Conservation (phyloP, 2,888 invertebrate genomes). For the Masnerella sp. region DNA sequence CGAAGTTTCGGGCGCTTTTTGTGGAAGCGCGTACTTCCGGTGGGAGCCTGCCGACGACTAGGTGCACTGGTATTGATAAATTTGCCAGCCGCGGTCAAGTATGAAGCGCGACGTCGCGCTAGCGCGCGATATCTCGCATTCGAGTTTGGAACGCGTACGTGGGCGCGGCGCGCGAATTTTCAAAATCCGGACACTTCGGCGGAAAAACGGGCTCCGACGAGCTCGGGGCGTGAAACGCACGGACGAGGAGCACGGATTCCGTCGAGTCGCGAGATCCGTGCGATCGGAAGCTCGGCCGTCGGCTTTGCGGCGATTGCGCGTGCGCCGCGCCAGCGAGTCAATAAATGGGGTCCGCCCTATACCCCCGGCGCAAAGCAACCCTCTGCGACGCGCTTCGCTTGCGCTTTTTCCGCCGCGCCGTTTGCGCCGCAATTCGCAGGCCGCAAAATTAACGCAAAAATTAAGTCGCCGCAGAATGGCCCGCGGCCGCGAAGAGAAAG, state of each 20-base stretch:
- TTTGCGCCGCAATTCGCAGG: not conserved
- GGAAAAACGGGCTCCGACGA: not conserved
- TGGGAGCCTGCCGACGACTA: slow-evolving; percentile 70
- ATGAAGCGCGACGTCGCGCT: slow-evolving; percentile 66
- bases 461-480: not conserved
- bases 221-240: slow-evolving; percentile 19
- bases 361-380: slow-evolving; percentile 59
- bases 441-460: not conserved
- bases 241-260: slow-evolving; percentile 32
- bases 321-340: slow-evolving; percentile 67
- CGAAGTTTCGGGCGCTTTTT: slow-evolving; percentile 48
- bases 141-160: slow-evolving; percentile 48
- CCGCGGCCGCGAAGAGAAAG: not conserved
- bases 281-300: slow-evolving; percentile 31
- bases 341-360: slow-evolving; percentile 68
- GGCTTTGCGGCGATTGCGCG: slow-evolving; percentile 61
- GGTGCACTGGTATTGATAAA: slow-evolving; percentile 74
- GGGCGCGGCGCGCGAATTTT: slow-evolving; percentile 59
- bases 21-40: slow-evolving; percentile 66
- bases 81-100: slow-evolving; percentile 67
- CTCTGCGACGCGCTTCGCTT: slow-evolving; percentile 12
- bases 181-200: slow-evolving; percentile 36
- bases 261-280: slow-evolving; percentile 44
- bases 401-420: not conserved
- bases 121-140: slow-evolving; percentile 63